phyloP scores from a whole-genome alignment of 2,113 vertebrate genomes.

The Desmodus rotundus region DNA sequence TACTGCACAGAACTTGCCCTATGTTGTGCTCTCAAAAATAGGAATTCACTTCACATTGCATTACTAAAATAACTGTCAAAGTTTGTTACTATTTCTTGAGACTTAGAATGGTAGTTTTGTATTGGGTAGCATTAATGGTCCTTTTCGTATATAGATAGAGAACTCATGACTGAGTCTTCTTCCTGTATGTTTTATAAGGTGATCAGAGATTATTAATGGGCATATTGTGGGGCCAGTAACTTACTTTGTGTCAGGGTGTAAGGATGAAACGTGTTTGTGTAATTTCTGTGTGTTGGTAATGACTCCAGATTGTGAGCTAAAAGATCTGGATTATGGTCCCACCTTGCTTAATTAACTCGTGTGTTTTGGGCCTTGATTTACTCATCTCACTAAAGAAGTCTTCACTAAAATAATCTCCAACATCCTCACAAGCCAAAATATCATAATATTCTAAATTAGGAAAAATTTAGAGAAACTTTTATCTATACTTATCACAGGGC shows the following conservation, averaged over 20 bases:
- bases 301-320: neutral
- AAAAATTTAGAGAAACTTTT: slow-evolving; percentile 30
- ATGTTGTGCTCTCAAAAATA: neutral
- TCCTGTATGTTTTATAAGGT: neutral
- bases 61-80: neutral
- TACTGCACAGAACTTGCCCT: neutral
- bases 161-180: neutral
- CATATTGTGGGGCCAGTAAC: neutral
- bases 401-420: slow-evolving; percentile 20
- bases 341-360: slow-evolving; percentile 23
- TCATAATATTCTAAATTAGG: slow-evolving; percentile 5
- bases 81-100: neutral
- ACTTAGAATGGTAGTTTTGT: neutral
- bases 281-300: slow-evolving; percentile 12
- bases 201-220: neutral
- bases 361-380: slow-evolving; percentile 31
- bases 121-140: neutral
- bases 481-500: neutral
- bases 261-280: slow-evolving; percentile 13
- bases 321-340: slow-evolving; percentile 40
- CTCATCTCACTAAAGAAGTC: slow-evolving; percentile 4
- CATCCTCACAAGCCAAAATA: neutral
- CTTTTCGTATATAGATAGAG: neutral
- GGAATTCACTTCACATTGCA: neutral
- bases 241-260: neutral